Evolutionary conservation across 2,888 invertebrate species (phyloP).

Genomic region (Atrina japonica): DNA sequence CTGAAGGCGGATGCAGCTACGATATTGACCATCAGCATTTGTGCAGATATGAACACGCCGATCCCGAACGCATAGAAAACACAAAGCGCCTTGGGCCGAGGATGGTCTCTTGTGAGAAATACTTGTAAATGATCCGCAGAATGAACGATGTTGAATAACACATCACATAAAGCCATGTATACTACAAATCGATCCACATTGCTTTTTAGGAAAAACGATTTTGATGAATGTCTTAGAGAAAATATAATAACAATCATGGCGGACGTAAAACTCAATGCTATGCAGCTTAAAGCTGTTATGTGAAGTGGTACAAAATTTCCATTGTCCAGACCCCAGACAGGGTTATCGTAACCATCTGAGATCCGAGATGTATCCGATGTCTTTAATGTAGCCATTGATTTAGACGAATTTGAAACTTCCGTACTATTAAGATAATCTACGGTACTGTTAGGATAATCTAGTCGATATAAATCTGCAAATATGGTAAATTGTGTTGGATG

Average conservation of each 20-base stretch:
- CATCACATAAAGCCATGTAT: constrained; percentile 55
- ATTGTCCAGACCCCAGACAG: constrained; percentile 49
- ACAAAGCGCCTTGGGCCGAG: constrained; percentile 49
- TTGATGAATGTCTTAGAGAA: constrained; percentile 32
- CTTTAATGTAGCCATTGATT: no score
- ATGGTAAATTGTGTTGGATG: no score
- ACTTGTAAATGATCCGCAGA: constrained; percentile 56
- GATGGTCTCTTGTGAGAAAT: constrained; percentile 44
- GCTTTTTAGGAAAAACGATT: constrained; percentile 44
- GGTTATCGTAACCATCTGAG: constrained; percentile 46
- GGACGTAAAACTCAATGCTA: constrained; percentile 41
- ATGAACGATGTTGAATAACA: constrained; percentile 51
- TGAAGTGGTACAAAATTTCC: constrained; percentile 46
- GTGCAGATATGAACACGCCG: constrained; percentile 52
- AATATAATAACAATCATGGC: constrained; percentile 42
- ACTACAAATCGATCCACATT: constrained; percentile 58
- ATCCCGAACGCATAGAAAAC: constrained; percentile 54
- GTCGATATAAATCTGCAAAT: no score
- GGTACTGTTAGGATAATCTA: no score
- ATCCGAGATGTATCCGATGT: no score
- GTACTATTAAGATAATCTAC: no score
- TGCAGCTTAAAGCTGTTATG: constrained; percentile 48
- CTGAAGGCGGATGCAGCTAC: constrained; percentile 54
- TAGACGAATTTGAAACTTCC: no score
- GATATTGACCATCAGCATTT: constrained; percentile 56